A percentile compares a stretch with the other conserved stretches of the same genome.
Evolutionary conservation across 2,113 vertebrate genomes (phyloP).

Genomic region (Poeciliopsis prolifica): DNA sequence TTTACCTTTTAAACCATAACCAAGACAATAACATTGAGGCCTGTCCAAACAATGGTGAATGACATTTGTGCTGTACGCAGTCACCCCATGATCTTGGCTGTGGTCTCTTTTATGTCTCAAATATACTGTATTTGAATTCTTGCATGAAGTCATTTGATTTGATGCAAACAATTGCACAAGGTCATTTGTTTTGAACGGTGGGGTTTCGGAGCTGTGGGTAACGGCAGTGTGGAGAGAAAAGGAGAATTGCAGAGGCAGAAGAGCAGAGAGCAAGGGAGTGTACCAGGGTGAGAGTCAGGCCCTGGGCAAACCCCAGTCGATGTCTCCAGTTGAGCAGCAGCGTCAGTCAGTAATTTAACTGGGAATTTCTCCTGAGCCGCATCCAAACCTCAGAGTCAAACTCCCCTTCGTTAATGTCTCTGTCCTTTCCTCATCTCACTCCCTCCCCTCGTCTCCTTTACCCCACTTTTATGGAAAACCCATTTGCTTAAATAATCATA

Average conservation of each 20-base stretch:
- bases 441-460: slow-evolving; percentile 39
- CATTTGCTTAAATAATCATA: slow-evolving; percentile 49
- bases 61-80: slow-evolving; percentile 22
- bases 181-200: slow-evolving; percentile 16
- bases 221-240: slow-evolving; percentile 8
- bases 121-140: not conserved
- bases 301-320: slow-evolving; percentile 65
- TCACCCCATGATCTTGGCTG: slow-evolving; percentile 17
- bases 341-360: slow-evolving; percentile 74
- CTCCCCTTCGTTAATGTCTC: slow-evolving; percentile 69
- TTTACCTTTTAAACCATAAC: slow-evolving; percentile 28
- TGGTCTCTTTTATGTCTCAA: slow-evolving; percentile 23
- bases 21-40: slow-evolving; percentile 56
- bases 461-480: slow-evolving; percentile 64
- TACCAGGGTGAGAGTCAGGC: slow-evolving; percentile 55
- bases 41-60: slow-evolving; percentile 44
- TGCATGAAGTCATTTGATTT: not conserved
- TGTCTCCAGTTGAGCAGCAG: slow-evolving; percentile 68
- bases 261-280: slow-evolving; percentile 57
- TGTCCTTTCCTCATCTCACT: slow-evolving; percentile 54
- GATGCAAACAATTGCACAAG: slow-evolving; percentile 12
- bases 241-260: slow-evolving; percentile 13
- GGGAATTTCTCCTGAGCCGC: slow-evolving; percentile 69
- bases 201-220: not conserved
- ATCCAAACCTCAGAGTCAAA: slow-evolving; percentile 79